Evolutionary conservation across 2,888 invertebrate genomes (phyloP).

Genomic region (Xestobium rufovillosum): DNA sequence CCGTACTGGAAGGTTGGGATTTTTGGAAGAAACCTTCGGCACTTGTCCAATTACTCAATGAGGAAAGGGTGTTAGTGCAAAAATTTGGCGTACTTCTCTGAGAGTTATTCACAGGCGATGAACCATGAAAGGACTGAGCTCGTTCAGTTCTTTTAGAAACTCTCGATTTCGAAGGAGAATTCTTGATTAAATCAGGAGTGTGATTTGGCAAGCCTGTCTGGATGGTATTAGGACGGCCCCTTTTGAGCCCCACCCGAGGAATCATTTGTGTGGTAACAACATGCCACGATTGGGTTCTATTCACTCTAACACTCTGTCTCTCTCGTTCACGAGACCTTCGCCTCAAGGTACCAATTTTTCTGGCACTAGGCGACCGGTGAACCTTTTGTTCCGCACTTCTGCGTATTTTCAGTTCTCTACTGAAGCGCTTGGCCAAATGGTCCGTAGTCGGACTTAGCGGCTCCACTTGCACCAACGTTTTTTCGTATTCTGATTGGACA

Average conservation of each 20-base stretch:
- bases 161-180: too few relatives aligned
- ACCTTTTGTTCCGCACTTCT: slow-evolving; percentile 61
- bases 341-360: slow-evolving; percentile 70
- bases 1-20: slow-evolving; percentile 45
- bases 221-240: slow-evolving; percentile 47
- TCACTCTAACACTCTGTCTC: slow-evolving; percentile 42
- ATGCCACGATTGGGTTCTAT: slow-evolving; percentile 61
- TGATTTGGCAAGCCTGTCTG: slow-evolving; percentile 39
- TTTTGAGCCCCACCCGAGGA: slow-evolving; percentile 48
- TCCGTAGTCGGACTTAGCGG: slow-evolving; percentile 60
- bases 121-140: too few relatives aligned
- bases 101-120: not conserved
- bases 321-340: slow-evolving; percentile 59
- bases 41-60: slow-evolving; percentile 39
- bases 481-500: slow-evolving; percentile 66
- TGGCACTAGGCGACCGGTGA: slow-evolving; percentile 71
- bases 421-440: slow-evolving; percentile 61
- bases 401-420: slow-evolving; percentile 66
- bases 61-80: slow-evolving; percentile 20
- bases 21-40: slow-evolving; percentile 40
- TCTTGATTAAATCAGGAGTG: too few relatives aligned
- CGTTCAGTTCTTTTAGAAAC: too few relatives aligned
- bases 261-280: slow-evolving; percentile 30
- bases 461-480: slow-evolving; percentile 62
- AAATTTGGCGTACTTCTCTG: slow-evolving; percentile 8